Evolutionary conservation across 92 coral and sea anemone species (phyloP).

Genomic region (Meandrina meandrites): DNA sequence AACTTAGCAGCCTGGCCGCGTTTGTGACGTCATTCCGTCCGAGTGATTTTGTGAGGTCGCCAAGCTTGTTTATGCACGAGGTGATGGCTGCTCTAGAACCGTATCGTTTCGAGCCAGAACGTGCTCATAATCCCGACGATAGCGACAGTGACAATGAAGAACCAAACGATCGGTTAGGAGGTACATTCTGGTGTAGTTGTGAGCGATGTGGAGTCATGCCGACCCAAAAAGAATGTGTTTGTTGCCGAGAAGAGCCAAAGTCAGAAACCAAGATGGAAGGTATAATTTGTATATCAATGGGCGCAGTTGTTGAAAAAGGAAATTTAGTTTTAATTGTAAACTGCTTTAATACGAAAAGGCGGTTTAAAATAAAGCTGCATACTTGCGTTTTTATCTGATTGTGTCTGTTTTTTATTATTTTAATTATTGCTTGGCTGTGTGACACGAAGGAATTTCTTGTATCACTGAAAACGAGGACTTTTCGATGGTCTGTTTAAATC

Average conservation of each 20-base stretch:
- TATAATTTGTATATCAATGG: neutral
- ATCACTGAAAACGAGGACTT: neutral
- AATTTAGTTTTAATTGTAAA: no score
- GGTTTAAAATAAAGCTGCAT: no score
- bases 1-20: constrained; percentile 3
- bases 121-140: neutral
- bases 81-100: neutral
- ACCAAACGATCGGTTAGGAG: neutral
- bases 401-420: no score
- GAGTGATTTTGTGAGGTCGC: neutral
- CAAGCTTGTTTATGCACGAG: no score
- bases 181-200: neutral
- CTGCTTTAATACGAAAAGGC: no score
- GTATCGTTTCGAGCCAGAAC: constrained; percentile 25
- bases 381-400: no score
- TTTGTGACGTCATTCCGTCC: constrained; percentile 8
- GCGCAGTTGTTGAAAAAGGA: no score
- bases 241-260: constrained; percentile 4
- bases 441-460: neutral
- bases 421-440: neutral
- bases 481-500: neutral
- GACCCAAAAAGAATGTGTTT: constrained; percentile 9
- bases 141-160: neutral
- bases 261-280: constrained; percentile 13
- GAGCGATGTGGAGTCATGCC: neutral